Percentiles rank a stretch among this genome's conserved stretches.
phyloP scores from a whole-genome alignment of 53 echinoderm and acorn worm genomes.

The Temnopleurus reevesii region DNA sequence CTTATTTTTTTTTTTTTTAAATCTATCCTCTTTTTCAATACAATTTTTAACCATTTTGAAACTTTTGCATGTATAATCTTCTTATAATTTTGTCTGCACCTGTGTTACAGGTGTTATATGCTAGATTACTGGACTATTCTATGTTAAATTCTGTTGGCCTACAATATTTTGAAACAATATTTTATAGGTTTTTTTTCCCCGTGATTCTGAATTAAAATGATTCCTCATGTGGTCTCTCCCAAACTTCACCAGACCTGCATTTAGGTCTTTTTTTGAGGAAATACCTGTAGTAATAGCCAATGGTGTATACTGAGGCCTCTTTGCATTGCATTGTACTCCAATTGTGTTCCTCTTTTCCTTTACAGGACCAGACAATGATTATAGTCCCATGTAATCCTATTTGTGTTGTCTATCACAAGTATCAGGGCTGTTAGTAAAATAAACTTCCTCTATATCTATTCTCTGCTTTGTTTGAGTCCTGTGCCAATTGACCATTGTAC shows the following conservation, averaged over 20 bases:
- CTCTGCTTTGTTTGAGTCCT: background rate
- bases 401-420: background rate
- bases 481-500: background rate
- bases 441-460: background rate
- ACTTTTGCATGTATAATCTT: background rate
- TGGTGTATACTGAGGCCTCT: background rate
- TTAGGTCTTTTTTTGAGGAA: no score
- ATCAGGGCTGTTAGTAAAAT: background rate
- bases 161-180: no score
- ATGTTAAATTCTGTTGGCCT: no score
- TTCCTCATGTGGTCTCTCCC: no score
- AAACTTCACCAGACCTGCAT: no score
- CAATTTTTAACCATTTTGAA: no score
- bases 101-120: background rate
- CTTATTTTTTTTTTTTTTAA: background rate
- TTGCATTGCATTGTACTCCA: background rate
- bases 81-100: background rate
- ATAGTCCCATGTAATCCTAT: conserved; percentile 16
- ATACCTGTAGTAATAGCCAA: no score
- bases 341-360: background rate
- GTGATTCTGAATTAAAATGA: no score
- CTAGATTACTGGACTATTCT: background rate
- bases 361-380: background rate
- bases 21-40: background rate
- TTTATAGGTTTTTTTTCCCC: no score